A percentile compares a stretch with the other conserved stretches of the same genome.
Evolutionary conservation across 2,888 invertebrate genomes (phyloP).

Genomic region (Endotricha flammealis): DNA sequence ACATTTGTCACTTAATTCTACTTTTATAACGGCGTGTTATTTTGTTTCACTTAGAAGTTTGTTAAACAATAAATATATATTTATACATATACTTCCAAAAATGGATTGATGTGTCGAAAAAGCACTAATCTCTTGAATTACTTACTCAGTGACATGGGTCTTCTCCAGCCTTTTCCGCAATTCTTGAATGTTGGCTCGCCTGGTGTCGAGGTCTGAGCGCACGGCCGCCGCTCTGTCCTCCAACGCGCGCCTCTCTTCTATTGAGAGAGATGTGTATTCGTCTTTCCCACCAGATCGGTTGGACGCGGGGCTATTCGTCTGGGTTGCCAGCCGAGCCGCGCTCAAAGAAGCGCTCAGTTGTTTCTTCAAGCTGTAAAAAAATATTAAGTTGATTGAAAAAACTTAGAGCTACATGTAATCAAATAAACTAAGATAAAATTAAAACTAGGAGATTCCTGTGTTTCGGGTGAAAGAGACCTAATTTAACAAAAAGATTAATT

Average conservation of each 20-base stretch:
- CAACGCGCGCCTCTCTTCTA: slow-evolving; percentile 74
- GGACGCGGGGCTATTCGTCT: slow-evolving; percentile 51
- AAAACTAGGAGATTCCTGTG: background rate
- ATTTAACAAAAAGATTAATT: no score
- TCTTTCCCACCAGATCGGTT: slow-evolving; percentile 37
- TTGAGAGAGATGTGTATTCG: slow-evolving; percentile 60
- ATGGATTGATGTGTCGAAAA: no score
- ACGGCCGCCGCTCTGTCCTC: slow-evolving; percentile 72
- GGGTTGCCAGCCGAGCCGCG: slow-evolving; percentile 64
- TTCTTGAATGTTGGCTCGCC: slow-evolving; percentile 88
- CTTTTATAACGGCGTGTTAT: no score
- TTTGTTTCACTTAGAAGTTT: no score
- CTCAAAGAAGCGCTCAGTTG: slow-evolving; percentile 81
- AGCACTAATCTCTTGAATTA: no score
- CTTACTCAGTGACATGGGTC: slow-evolving; percentile 93
- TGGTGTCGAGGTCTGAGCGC: slow-evolving; percentile 85
- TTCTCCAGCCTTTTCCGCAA: slow-evolving; percentile 88
- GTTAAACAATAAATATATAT: no score
- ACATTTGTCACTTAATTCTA: no score
- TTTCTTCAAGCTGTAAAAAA: slow-evolving; percentile 79
- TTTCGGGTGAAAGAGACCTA: background rate
- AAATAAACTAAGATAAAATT: background rate
- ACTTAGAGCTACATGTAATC: no score
- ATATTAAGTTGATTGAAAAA: no score
- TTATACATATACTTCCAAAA: no score